Evolutionary conservation across 2,113 vertebrate genomes (phyloP), one percentile per base, ranked within the genome.

Genomic region (Megaceryle torquata): DNA sequence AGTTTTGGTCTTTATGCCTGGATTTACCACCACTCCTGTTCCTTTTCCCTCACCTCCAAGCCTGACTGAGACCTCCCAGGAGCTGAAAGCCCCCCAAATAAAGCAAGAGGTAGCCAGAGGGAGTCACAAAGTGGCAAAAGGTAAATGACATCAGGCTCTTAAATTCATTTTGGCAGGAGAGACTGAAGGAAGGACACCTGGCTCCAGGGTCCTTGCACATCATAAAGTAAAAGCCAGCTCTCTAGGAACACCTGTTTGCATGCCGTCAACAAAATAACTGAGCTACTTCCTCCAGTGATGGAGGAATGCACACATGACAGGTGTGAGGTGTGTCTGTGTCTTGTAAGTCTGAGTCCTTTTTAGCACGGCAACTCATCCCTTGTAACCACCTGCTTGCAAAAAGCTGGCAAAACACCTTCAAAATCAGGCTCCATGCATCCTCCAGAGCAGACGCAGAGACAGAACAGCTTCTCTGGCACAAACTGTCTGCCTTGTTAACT

Each of bases 1-100:
- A 63, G n/a, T 22, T 89, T 37, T 59, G 33, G 43, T 39, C 74
- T 75, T 68, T 44, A 33, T 37, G 48, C 26, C 13, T 60, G 26
- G 18, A 64, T 35, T 86, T 89, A 90, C 70, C 43, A 75, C 13
- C 20, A 46, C n/a, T 78, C 60, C 53, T 24, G 33, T 43, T 84
- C 56, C 57, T 14, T 71, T 67, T 64, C 24, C 24, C 35, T 82
- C 37, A 28, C 19, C 15, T 61, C 54, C 54, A 26, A 82, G 64
- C 15, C 8, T 56, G 0, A 72, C 10, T 0, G 0, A 85, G 19
- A 50, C 9, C 15, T 77, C 44, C 5, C 37, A 46, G 7, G 25
- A 79, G n/a, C 41, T 28, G 65, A 57, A 80, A 85, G 20, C 15
- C 67, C 22, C 15, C 9, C 3, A 48, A 37, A 79, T 5, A 79